Base-by-base conservation (phyloP, 2,888 invertebrate genomes). In the Melangyna quadrimaculata region DNA sequence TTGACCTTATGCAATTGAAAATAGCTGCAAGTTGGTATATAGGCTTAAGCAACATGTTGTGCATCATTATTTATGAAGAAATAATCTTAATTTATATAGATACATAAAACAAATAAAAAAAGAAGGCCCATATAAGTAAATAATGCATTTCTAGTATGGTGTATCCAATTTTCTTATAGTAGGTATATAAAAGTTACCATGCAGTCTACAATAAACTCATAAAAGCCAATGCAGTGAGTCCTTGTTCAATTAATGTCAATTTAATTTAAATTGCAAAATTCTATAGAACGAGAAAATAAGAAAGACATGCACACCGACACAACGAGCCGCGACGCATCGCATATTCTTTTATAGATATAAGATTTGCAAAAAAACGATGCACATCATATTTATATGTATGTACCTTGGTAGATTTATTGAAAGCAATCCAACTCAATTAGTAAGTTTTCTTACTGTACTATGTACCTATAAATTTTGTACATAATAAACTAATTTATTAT, bases 211-310 rank as follows among this genome's bases (percentile, higher is more conserved):
- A 43, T 65, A 29, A 48, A 78, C 37, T 57, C 35, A 63, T 35
- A 7, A 35, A 65, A 59, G 40, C 40, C 48, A 27, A 55, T 37
- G 63, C 35, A 51, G n/a, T n/a, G n/a, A n/a, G 40, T 55, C 14
- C 73, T 27, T 51, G 53, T 74, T 74, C 83, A 83, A 73, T 83
- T 83, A 73, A 78, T 65, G 63, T 57, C 83, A 83, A 83, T 83
- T 83, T 57, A 78, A 75, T 78, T 78, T 73, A 65, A 83, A 82
- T n/a, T 69, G 69, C 45, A 72, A 27, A 71, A 77, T 51, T 75
- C 65, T 40, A n/a, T 19, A 48, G 17, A 1, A 12, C 17, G 17
- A 4, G 40, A 22, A 29, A 19, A 37, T 40, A 40, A 59, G 51
- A 37, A 69, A 77, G 40, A 59, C 29, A 59, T 37, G 37, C 32